Evolutionary conservation across 2,888 invertebrate genomes (phyloP).

Genomic region (Sarcophaga carnaria): DNA sequence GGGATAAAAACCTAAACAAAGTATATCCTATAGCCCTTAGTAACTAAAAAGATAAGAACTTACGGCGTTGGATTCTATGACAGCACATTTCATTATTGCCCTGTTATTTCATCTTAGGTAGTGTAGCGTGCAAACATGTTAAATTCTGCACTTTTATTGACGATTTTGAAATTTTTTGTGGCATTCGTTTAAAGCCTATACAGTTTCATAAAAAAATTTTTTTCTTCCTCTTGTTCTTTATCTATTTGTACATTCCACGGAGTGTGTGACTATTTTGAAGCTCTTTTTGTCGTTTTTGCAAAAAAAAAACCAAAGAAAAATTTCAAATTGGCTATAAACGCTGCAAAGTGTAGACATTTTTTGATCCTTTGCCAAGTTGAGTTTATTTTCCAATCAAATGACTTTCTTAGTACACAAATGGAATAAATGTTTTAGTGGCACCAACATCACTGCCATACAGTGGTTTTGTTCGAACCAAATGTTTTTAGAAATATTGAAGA

Average conservation of each 20-base stretch:
- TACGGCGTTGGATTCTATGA: no score
- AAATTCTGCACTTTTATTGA: no score
- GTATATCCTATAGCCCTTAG: no score
- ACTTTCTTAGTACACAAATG: constrained; percentile 17
- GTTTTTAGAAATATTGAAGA: no score
- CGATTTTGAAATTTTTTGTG: background rate
- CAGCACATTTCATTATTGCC: no score
- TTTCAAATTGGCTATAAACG: background rate
- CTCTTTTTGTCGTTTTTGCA: background rate
- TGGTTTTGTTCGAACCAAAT: background rate
- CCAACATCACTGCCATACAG: background rate
- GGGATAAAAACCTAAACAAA: no score
- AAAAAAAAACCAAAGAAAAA: constrained; percentile 10
- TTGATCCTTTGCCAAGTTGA: constrained; percentile 61
- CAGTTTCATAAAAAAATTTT: background rate
- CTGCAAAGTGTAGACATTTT: constrained; percentile 37
- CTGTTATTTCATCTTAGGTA: no score
- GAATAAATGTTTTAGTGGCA: no score
- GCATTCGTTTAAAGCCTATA: background rate
- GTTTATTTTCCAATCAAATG: constrained; percentile 54
- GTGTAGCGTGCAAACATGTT: no score
- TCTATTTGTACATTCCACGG: background rate
- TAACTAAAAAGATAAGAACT: no score
- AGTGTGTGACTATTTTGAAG: background rate
- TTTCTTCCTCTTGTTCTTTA: background rate